Evolutionary conservation across 1,140 invertebrate species (phyloP), one percentile per base, ranked within the genome.

Genomic region (Kradibia gibbosae): DNA sequence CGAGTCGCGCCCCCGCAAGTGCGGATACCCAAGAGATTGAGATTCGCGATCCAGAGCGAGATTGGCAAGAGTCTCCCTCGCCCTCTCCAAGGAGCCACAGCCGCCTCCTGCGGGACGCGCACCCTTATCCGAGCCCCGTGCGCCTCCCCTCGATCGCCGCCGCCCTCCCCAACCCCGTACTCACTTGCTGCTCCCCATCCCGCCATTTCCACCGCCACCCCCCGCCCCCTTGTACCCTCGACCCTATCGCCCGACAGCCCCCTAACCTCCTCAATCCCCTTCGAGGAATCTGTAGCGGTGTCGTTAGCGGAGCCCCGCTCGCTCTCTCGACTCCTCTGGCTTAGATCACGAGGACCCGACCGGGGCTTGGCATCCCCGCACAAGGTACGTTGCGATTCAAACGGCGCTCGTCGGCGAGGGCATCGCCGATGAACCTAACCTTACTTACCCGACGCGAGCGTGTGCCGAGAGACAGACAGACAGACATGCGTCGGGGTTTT

Each of bases 361-460:
- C 74, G 74, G 25, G 45, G 39, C 25, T 72, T 48, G 2, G 74
- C 34, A 31, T 67, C 39, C 31, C 7, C 17, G 4, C 34, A 36
- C 62, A 67, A 67, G 62, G 74, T 77, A 77, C 74, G 74, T n/a
- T 77, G 55, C 34, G n/a, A 15, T n/a, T n/a, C n/a, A n/a, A n/a
- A 8, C 3, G n/a, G 34, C 5, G 8, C 22, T 31, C 25, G 22
- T 3, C 0, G 34, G 36, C 28, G 74, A 48, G 28, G 28, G 39
- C 60, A 60, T 53, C 13, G 73, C 48, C 20, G 34, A 11, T 11
- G 25, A 48, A 77, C 74, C 74, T 77, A 77, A 77, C 74, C 74
- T 77, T 77, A 77, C n/a, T 60, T 55, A 15, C 7, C 11, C 42
- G 60, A n/a, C 22, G 28, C 22, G 22, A 36, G 31, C 55, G 55